Conservation (phyloP, 2,797 vertebrate genomes). For the Eremophila alpestris region DNA sequence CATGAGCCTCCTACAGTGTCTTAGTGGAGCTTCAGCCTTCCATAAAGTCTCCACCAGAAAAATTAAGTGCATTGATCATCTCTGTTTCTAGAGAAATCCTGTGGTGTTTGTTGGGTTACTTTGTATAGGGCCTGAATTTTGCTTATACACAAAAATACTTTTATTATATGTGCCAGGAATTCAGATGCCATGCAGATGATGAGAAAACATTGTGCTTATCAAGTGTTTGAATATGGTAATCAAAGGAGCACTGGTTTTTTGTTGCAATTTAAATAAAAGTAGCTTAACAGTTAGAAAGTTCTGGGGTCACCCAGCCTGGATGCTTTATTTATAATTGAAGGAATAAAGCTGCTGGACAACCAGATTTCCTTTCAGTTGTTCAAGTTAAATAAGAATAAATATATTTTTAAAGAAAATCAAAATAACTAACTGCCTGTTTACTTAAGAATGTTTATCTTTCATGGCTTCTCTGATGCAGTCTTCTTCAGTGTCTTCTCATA, state of each 20-base stretch:
- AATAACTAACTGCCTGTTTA: not conserved
- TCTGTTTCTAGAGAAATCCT: not conserved
- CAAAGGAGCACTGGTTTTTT: not conserved
- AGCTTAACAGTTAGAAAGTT: not conserved
- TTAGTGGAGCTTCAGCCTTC: not conserved
- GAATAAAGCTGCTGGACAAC: not conserved
- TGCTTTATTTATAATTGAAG: not conserved
- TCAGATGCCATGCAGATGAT: not conserved
- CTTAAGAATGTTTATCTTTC: not conserved
- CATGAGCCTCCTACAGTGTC: rapidly evolving
- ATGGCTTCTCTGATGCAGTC: not conserved
- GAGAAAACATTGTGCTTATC: not conserved
- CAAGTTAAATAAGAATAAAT: not conserved
- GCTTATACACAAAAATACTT: not conserved
- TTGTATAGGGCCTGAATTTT: not conserved
- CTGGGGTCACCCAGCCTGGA: not conserved
- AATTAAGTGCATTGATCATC: not conserved
- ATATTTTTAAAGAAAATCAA: not conserved
- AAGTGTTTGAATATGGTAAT: not conserved
- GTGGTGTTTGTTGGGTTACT: not conserved
- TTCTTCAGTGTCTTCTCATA: not conserved
- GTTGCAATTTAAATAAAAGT: not conserved
- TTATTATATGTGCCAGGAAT: not conserved
- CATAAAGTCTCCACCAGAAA: not conserved
- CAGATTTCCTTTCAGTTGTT: not conserved